Base-by-base conservation (phyloP, 2,113 vertebrate species). In the Tamias sibiricus region DNA sequence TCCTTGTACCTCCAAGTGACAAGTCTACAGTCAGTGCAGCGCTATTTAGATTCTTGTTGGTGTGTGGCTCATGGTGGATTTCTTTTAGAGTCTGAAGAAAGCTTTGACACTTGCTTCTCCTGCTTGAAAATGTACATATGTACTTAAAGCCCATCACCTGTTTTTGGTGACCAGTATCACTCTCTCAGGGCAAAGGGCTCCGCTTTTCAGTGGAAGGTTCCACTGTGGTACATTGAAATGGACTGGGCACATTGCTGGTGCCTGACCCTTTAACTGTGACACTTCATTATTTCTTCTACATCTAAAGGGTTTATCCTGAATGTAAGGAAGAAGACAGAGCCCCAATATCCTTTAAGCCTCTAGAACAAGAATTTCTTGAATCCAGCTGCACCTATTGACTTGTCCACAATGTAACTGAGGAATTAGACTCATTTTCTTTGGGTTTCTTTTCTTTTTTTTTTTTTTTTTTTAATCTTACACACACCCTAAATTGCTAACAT, bases 41-140 rank as follows among this genome's bases (percentile, higher is more conserved):
- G 32, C 12, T 54, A 35, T 52, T 85, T 75, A 91, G 74, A 90
- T 14, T 47, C 75, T 77, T 69, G 2, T 74, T 79, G 3, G 2
- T 0, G 1, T 32, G 76, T 4, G 22, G 8, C 26, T 62, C 2
- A 28, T 49, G 2, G 22, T 13, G 35, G 7, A 71, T 7, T n/a
- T 80, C 10, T 37, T 64, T 96, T n/a, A 40, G 32, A 57, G 10
- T 54, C 83, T 52, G 26, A 88, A 52, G 32, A 91, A 80, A 91
- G 9, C 3, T 75, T 72, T 74, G 14, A 40, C 4, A 26, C 16
- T 91, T 62, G 6, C 54, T 90, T 91, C 42, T 89, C 26, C 28
- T 44, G 24, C 6, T 83, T 40, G 59, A 47, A 64, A 93, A 32
- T 35, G n/a, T 6, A 37, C 2, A 42, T 42, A 32, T 37, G 6